Evolutionary conservation across 2,797 vertebrate species (phyloP).

Genomic region (Acanthurus leucopareius): DNA sequence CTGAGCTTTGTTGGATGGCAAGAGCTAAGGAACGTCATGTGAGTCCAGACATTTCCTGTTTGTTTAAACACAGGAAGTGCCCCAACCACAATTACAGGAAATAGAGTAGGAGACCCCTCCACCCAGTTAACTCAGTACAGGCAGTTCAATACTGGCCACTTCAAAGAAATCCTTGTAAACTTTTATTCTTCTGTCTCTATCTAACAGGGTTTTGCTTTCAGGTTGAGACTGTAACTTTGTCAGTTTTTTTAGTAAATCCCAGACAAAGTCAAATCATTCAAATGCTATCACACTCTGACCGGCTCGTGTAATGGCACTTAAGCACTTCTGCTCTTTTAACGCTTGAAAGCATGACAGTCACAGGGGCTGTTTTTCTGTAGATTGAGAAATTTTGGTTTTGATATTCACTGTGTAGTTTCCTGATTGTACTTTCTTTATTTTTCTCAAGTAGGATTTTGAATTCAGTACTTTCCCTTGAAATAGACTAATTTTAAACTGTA

Average conservation of each 20-base stretch:
- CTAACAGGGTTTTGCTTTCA: not conserved
- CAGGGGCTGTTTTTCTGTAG: too few relatives aligned
- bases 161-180: slow-evolving; percentile 6
- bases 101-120: slow-evolving; percentile 31
- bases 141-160: slow-evolving; percentile 8
- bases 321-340: not conserved
- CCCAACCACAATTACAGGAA: slow-evolving; percentile 78
- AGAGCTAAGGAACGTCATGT: slow-evolving; percentile 40
- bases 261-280: not conserved
- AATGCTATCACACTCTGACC: not conserved
- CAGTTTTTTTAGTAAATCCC: not conserved
- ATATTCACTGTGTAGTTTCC: not conserved
- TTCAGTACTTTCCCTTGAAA: too few relatives aligned
- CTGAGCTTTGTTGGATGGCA: slow-evolving; percentile 33
- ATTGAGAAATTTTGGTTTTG: not conserved
- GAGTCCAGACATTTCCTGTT: slow-evolving; percentile 76
- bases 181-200: not conserved
- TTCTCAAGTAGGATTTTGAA: too few relatives aligned
- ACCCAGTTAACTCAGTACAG: slow-evolving; percentile 24
- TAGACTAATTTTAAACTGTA: too few relatives aligned
- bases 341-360: not conserved
- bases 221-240: not conserved
- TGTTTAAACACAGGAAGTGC: slow-evolving; percentile 70
- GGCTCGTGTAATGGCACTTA: not conserved
- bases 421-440: not conserved